These are phyloP conservation scores for Chionoecetes opilio DNA, from an alignment of 1,140 invertebrate species.

Conservation along the genomic window DNA sequence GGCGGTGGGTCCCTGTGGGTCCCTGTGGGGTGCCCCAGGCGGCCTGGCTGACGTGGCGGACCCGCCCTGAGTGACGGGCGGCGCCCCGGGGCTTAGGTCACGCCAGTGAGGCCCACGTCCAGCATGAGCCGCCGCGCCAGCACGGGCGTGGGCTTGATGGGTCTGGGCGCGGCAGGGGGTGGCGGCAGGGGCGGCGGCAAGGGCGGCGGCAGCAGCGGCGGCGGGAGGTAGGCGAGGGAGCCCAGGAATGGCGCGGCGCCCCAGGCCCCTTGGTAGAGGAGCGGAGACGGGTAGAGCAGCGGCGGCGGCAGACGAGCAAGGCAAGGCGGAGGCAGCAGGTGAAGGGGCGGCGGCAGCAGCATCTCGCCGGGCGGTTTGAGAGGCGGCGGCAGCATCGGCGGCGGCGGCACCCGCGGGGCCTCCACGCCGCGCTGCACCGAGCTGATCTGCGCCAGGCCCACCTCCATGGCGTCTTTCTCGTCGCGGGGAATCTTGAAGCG, in stretches of 20 bases:
- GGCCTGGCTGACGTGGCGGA: not conserved
- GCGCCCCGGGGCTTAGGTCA: slow-evolving; percentile 51
- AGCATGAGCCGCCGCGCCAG: slow-evolving; percentile 46
- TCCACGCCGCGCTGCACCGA: not conserved
- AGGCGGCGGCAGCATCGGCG: not conserved
- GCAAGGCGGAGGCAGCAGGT: slow-evolving; percentile 56
- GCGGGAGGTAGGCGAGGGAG: slow-evolving; percentile 60
- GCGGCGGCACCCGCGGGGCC: not conserved
- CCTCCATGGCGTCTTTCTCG: slow-evolving; percentile 66
- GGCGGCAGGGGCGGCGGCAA: slow-evolving; percentile 52
- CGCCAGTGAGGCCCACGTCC: slow-evolving; percentile 50
- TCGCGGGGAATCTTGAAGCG: slow-evolving; percentile 68
- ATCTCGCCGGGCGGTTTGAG: not conserved
- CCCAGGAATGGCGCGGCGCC: slow-evolving; percentile 57
- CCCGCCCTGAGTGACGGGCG: slow-evolving; percentile 20
- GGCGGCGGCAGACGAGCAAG: slow-evolving; percentile 64
- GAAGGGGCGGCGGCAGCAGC: slow-evolving; percentile 50
- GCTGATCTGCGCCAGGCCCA: slow-evolving; percentile 60
- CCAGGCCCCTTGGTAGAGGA: slow-evolving; percentile 62
- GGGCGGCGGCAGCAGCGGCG: slow-evolving; percentile 63
- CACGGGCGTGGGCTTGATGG: slow-evolving; percentile 59
- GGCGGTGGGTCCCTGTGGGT: not conserved
- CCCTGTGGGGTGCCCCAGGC: not conserved
- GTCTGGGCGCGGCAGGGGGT: slow-evolving; percentile 61
- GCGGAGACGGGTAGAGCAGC: slow-evolving; percentile 60